phyloP scores from a whole-genome alignment of 2,113 vertebrate species.

The Mesembrinibis cayennensis region DNA sequence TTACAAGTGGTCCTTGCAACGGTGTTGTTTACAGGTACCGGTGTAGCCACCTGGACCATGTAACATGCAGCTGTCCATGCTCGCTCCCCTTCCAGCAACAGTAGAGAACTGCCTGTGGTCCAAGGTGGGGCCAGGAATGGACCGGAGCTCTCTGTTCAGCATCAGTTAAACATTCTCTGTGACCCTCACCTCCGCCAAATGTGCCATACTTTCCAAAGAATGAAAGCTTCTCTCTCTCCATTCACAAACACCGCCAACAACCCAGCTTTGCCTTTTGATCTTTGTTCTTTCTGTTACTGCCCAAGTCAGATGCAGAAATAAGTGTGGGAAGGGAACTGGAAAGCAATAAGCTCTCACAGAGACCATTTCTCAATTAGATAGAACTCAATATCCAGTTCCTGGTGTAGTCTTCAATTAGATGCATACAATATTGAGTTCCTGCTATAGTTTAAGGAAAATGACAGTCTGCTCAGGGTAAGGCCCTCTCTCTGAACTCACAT shows the following conservation, averaged over 20 bases:
- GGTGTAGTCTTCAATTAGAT: background rate
- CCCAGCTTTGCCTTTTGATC: background rate
- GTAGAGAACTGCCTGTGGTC: background rate
- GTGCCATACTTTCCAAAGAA: background rate
- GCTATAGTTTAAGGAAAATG: background rate
- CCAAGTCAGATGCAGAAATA: background rate
- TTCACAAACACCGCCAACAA: background rate
- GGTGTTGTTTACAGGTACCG: background rate
- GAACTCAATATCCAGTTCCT: background rate
- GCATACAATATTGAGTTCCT: background rate
- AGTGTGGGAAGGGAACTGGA: background rate
- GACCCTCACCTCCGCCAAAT: background rate
- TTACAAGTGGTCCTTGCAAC: background rate
- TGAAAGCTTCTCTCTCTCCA: background rate
- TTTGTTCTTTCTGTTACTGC: background rate
- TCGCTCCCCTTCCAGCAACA: background rate
- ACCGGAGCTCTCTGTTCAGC: background rate
- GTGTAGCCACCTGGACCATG: background rate
- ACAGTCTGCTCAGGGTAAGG: background rate
- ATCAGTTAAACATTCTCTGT: background rate
- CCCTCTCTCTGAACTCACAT: constrained; percentile 72
- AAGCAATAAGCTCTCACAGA: background rate
- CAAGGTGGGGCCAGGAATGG: background rate
- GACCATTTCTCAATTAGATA: background rate
- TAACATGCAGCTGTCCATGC: rapidly evolving